A percentile compares a stretch with the other conserved stretches of the same genome.
phyloP scores from a whole-genome alignment of 2,797 vertebrate genomes.

The Cossypha polioptera region DNA sequence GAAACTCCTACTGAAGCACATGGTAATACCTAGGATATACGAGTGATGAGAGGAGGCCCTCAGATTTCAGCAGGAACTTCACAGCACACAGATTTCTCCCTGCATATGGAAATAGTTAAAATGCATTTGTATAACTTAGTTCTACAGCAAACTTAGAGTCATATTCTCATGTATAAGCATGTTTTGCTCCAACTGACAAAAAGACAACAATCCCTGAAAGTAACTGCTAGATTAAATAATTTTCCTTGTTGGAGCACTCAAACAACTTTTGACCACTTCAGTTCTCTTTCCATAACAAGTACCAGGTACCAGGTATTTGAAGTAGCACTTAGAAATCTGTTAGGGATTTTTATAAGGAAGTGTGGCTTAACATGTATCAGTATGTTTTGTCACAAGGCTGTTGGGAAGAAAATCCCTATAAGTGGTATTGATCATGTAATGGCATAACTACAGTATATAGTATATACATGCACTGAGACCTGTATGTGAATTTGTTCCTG shows the following conservation, averaged over 20 bases:
- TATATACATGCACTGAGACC: background rate
- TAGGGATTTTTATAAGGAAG: background rate
- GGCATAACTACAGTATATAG: background rate
- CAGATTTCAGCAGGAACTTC: background rate
- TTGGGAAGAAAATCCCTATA: background rate
- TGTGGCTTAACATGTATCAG: background rate
- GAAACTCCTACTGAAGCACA: background rate
- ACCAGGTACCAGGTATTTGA: background rate
- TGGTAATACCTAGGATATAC: background rate
- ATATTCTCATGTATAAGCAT: background rate
- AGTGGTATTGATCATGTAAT: background rate
- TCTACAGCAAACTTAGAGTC: background rate
- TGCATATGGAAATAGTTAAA: background rate
- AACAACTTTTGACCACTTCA: background rate
- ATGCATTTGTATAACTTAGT: background rate
- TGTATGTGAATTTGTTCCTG: background rate
- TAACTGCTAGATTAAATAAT: background rate
- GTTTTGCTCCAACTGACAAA: background rate
- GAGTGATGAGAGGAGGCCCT: background rate
- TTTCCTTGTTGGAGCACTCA: background rate
- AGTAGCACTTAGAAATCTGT: background rate
- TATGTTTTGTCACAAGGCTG: background rate
- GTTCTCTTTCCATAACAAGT: background rate
- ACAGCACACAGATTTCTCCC: background rate
- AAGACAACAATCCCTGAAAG: background rate